phyloP scores from a whole-genome alignment of 1,140 invertebrate species.

The Branchinecta lindahli region DNA sequence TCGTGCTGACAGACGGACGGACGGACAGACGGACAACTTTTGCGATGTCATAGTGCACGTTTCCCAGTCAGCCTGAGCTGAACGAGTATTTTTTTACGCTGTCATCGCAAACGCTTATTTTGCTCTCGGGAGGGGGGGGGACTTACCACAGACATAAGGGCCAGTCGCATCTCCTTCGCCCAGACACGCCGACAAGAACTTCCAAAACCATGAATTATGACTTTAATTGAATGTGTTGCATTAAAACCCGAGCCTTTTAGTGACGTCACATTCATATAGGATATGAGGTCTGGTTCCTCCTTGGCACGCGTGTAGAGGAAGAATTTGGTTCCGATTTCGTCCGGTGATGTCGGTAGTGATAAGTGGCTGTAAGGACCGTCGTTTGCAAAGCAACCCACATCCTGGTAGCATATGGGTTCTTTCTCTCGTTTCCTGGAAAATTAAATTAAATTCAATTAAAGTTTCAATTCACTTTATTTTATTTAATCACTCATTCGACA shows the following conservation, averaged over 20 bases:
- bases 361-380: slow-evolving; percentile 78
- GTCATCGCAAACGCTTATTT: no score
- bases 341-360: slow-evolving; percentile 72
- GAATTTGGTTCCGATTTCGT: slow-evolving; percentile 60
- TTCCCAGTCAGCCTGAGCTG: no score
- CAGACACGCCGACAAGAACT: slow-evolving; percentile 74
- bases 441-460: neutral
- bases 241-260: slow-evolving; percentile 45
- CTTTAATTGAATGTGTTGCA: slow-evolving; percentile 53
- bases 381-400: slow-evolving; percentile 81
- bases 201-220: slow-evolving; percentile 88
- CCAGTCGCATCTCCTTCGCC: slow-evolving; percentile 82
- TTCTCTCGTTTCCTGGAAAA: slow-evolving; percentile 29
- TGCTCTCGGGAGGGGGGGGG: neutral
- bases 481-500: no score
- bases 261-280: slow-evolving; percentile 40
- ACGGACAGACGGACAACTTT: no score
- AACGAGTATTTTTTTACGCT: no score
- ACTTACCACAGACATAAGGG: slow-evolving; percentile 66
- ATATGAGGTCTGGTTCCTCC: slow-evolving; percentile 27
- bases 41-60: no score
- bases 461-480: no score
- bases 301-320: slow-evolving; percentile 34
- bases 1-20: no score
- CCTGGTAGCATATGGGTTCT: slow-evolving; percentile 65